Evolutionary conservation across 2,113 vertebrate species (phyloP).

Genomic region (Pedionomus torquatus): DNA sequence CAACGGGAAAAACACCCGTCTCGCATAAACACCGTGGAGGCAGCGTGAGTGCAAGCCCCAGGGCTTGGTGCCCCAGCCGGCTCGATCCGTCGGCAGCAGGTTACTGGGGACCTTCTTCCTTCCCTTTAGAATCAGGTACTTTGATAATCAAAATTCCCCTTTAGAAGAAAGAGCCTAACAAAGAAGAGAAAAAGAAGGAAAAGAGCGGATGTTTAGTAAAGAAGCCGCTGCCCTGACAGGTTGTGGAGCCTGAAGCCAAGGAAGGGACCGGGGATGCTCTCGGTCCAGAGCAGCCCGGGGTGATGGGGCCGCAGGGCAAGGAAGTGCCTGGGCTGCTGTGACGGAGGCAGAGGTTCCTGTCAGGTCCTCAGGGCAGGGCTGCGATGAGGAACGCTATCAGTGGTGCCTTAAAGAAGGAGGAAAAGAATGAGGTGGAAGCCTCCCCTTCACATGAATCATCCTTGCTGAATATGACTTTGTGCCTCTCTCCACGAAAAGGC

Average conservation of each 20-base stretch:
- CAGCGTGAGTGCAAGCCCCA: rapidly evolving
- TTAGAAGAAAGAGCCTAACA: neutral
- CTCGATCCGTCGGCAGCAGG: neutral
- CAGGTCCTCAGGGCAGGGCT: neutral
- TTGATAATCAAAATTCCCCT: neutral
- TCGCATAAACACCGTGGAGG: neutral
- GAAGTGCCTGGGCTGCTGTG: neutral
- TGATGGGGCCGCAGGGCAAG: neutral
- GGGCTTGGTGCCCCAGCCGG: neutral
- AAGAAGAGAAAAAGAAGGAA: neutral
- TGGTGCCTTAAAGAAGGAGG: neutral
- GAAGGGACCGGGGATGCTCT: neutral
- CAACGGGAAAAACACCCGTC: neutral
- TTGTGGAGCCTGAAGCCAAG: neutral
- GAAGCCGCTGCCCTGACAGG: neutral
- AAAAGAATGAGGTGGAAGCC: neutral
- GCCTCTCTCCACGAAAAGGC: neutral
- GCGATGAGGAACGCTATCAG: neutral
- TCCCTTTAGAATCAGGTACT: neutral
- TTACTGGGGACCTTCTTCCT: neutral
- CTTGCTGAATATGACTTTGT: neutral
- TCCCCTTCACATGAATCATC: neutral
- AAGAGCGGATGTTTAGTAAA: neutral
- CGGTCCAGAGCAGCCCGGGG: rapidly evolving
- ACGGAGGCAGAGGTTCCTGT: neutral